phyloP scores from a whole-genome alignment of 2,113 vertebrate species.

The Ptilonorhynchus violaceus region DNA sequence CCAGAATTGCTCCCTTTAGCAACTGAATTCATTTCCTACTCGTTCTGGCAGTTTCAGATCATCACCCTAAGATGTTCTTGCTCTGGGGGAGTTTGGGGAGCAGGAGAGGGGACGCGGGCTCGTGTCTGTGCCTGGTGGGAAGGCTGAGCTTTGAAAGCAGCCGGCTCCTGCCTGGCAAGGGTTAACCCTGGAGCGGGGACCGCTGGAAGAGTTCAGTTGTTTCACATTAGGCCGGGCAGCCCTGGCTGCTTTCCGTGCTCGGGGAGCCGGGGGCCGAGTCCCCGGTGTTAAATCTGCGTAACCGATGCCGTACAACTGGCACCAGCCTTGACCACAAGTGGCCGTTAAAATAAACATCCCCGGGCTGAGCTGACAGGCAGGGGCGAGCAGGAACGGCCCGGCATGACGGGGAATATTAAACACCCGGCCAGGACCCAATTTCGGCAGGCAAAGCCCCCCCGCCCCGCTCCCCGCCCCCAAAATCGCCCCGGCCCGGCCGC shows the following conservation, averaged over 20 bases:
- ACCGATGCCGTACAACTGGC: constrained; percentile 60
- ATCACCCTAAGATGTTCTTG: neutral
- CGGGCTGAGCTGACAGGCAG: constrained; percentile 60
- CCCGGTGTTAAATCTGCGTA: constrained; percentile 47
- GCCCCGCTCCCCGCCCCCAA: neutral
- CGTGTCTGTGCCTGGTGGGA: neutral
- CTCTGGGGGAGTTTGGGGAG: fast-evolving
- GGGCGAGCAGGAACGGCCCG: constrained; percentile 41
- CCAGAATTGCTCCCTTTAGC: neutral
- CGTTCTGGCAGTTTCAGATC: neutral
- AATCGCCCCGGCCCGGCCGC: neutral
- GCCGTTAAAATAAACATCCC: constrained; percentile 72
- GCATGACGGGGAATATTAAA: constrained; percentile 49
- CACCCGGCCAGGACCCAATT: constrained; percentile 1
- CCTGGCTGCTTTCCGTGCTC: constrained; percentile 46
- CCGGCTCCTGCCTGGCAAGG: neutral
- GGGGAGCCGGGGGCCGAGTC: constrained; percentile 35
- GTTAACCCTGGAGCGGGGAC: constrained; percentile 14
- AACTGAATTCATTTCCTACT: neutral
- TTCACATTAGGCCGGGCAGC: constrained; percentile 44
- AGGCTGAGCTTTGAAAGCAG: neutral
- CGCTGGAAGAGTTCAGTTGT: constrained; percentile 56
- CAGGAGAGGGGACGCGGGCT: neutral
- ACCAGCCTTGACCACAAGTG: constrained; percentile 72
- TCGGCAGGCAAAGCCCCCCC: constrained; percentile 1